These are phyloP conservation scores for Lycophotia porphyrea DNA, from an alignment of 2,888 invertebrate species.

Conservation along the genomic window DNA sequence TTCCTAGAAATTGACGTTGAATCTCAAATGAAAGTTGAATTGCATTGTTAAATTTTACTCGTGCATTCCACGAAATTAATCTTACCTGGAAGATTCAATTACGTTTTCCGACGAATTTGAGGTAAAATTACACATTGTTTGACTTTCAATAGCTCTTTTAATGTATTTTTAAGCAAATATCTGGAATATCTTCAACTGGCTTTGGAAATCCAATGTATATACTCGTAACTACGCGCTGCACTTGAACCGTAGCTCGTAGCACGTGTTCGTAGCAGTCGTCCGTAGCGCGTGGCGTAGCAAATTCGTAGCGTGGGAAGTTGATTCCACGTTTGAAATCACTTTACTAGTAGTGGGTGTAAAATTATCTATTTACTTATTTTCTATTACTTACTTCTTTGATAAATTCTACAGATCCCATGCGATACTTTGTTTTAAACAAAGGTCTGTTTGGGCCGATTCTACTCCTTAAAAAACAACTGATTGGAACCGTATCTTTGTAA, in stretches of 20 bases:
- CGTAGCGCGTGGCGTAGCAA: constrained; percentile 27
- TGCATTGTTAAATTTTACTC: constrained; percentile 6
- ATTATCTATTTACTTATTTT: neutral
- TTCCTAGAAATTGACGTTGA: constrained; percentile 8
- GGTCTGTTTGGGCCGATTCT: neutral
- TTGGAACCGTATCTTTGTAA: neutral
- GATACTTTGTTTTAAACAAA: neutral
- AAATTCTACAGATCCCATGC: neutral
- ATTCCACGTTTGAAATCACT: neutral
- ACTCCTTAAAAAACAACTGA: no score
- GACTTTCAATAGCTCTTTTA: neutral
- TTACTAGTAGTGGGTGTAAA: neutral
- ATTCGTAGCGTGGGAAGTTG: constrained; percentile 6
- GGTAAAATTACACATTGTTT: neutral
- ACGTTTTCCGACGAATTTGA: neutral
- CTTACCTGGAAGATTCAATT: neutral
- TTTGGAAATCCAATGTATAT: neutral
- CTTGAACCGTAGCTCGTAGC: constrained; percentile 22
- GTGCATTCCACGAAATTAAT: neutral
- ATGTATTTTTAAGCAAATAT: neutral
- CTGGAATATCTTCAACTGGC: no score
- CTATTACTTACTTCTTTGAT: neutral
- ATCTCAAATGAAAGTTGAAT: constrained; percentile 19
- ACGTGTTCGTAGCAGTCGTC: constrained; percentile 13
- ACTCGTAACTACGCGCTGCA: neutral